Evolutionary conservation across 2,888 invertebrate genomes (phyloP).

Genomic region (Zygogramma bicolorata): DNA sequence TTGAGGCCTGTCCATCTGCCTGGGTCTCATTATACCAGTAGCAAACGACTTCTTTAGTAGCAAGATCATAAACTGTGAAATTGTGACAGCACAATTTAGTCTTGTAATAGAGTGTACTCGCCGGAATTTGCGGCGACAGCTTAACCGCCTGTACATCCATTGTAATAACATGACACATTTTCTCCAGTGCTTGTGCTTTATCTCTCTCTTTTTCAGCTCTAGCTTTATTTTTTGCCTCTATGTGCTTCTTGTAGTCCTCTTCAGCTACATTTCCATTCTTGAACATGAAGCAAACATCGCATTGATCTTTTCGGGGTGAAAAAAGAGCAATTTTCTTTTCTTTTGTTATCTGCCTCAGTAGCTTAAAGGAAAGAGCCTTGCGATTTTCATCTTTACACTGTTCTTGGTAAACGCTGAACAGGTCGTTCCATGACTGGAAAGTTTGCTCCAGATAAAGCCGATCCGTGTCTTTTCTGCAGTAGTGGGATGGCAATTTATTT

Average conservation of each 20-base stretch:
- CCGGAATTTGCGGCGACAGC: conserved; percentile 41
- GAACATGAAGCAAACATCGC: conserved; percentile 43
- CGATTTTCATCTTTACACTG: no score
- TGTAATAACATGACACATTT: conserved; percentile 32
- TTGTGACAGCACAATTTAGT: conserved; percentile 52
- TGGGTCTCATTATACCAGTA: no score
- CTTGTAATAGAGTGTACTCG: conserved; percentile 48
- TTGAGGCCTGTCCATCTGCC: no score
- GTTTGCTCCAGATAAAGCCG: background rate
- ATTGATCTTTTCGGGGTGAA: conserved; percentile 42
- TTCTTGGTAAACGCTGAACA: background rate
- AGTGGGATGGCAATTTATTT: background rate
- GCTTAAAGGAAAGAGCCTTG: no score
- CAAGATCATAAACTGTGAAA: conserved; percentile 46
- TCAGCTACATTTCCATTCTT: conserved; percentile 47
- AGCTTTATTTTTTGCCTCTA: conserved; percentile 44
- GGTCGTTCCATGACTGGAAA: background rate
- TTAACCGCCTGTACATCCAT: conserved; percentile 51
- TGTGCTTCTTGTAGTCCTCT: conserved; percentile 43
- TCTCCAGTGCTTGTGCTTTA: conserved; percentile 41
- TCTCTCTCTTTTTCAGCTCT: conserved; percentile 49
- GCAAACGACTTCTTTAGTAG: background rate
- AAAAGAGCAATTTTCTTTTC: background rate
- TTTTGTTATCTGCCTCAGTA: background rate
- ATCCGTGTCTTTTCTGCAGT: background rate